phyloP scores from a whole-genome alignment of 1,140 invertebrate species.

The Neotoxoptera formosana region DNA sequence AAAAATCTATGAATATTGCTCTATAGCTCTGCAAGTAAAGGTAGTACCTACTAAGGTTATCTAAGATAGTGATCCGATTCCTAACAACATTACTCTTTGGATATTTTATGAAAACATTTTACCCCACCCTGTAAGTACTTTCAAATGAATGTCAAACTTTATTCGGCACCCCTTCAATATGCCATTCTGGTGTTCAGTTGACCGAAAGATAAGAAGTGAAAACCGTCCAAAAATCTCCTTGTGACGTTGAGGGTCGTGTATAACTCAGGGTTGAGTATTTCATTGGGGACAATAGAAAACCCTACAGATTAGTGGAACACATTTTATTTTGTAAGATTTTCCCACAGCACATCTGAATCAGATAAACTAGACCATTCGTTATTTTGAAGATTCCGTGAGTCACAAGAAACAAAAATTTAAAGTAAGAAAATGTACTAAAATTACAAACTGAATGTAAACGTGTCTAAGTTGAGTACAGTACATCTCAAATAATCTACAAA shows the following conservation, averaged over 20 bases:
- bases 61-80: neutral
- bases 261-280: conserved; percentile 36
- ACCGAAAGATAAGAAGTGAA: conserved; percentile 49
- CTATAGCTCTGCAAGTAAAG: too few relatives aligned
- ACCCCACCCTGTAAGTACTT: conserved; percentile 1
- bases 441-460: neutral
- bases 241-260: conserved; percentile 19
- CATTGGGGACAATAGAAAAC: conserved; percentile 23
- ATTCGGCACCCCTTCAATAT: conserved; percentile 40
- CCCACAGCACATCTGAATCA: conserved; percentile 3
- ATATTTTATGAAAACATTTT: conserved; percentile 18
- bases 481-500: neutral
- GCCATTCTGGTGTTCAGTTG: conserved; percentile 52
- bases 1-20: neutral
- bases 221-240: conserved; percentile 25
- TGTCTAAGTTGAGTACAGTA: neutral
- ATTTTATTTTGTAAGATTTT: conserved; percentile 38
- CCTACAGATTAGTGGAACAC: conserved; percentile 26
- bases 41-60: neutral
- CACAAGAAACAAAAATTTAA: neutral
- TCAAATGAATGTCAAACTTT: conserved; percentile 47
- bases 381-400: neutral
- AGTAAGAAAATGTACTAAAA: neutral
- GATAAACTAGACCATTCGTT: neutral
- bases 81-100: conserved; percentile 18